These are phyloP conservation scores for Belonocnema kinseyi DNA, from an alignment of 1,140 invertebrate genomes.

Conservation along the genomic window DNA sequence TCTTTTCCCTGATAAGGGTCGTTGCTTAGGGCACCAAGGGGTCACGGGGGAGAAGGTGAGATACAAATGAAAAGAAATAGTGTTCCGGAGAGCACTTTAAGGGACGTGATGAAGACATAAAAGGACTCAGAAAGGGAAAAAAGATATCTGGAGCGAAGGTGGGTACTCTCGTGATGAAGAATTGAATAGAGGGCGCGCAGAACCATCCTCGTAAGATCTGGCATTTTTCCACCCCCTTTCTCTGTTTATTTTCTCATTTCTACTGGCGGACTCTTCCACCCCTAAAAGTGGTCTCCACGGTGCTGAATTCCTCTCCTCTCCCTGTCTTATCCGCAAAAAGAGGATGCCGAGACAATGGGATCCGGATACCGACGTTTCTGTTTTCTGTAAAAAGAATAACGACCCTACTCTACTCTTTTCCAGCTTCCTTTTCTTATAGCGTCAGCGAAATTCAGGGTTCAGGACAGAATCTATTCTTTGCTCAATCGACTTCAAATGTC, in stretches of 20 bases:
- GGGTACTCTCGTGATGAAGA: constrained; percentile 57
- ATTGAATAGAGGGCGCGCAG: constrained; percentile 57
- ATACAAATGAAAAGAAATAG: constrained; percentile 49
- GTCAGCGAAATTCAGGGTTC: neutral
- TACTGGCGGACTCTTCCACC: constrained; percentile 36
- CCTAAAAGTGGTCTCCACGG: neutral
- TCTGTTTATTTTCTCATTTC: constrained; percentile 55
- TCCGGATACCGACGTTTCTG: constrained; percentile 39
- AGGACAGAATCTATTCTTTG: neutral
- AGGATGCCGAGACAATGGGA: constrained; percentile 46
- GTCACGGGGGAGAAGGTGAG: constrained; percentile 22
- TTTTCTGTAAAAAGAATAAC: constrained; percentile 7
- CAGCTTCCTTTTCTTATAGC: neutral
- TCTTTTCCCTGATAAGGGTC: neutral
- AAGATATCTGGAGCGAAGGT: constrained; percentile 35
- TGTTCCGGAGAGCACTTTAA: constrained; percentile 39
- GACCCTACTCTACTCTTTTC: neutral
- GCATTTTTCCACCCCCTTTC: constrained; percentile 43
- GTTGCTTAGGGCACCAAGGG: constrained; percentile 27
- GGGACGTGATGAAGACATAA: constrained; percentile 25
- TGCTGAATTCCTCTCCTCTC: constrained; percentile 17
- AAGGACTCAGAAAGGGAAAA: neutral
- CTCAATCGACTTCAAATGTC: neutral
- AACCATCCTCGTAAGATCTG: constrained; percentile 45
- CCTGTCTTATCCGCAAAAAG: constrained; percentile 15